Conservation (phyloP, 2,113 vertebrate species). For the Cryptomyrus ogoouensis region DNA sequence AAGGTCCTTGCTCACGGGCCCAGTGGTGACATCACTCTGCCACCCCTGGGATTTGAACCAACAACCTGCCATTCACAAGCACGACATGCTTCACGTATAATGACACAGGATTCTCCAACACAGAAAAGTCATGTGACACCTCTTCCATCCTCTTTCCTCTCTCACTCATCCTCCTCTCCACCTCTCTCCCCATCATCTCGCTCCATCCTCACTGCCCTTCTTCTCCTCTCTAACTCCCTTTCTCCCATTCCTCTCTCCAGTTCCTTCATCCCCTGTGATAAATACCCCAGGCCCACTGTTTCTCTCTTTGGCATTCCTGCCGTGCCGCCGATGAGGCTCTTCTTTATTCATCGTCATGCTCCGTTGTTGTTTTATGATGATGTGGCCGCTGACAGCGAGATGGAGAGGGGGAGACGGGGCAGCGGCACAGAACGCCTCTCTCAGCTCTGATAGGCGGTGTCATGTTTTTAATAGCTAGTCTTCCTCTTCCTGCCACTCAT, state of each 20-base stretch:
- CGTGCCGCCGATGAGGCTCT: neutral
- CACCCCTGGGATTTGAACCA: neutral
- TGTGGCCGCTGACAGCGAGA: conserved; percentile 16
- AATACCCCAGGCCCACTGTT: neutral
- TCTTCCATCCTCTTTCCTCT: neutral
- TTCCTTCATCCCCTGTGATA: neutral
- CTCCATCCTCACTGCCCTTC: neutral
- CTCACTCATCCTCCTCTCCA: too few relatives aligned
- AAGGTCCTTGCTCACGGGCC: neutral
- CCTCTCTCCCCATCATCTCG: neutral
- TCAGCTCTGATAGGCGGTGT: conserved; percentile 3
- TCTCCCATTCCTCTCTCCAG: too few relatives aligned
- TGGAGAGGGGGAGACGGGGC: conserved; percentile 1
- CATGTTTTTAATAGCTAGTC: conserved; percentile 21
- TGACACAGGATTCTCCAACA: neutral
- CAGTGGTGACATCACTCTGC: neutral
- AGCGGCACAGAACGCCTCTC: neutral
- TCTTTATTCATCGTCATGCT: conserved; percentile 4
- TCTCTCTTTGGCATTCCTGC: neutral
- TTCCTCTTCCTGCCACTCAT: conserved; percentile 11
- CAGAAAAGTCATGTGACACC: neutral
- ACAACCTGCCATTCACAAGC: neutral
- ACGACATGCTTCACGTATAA: neutral
- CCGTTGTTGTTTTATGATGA: conserved; percentile 17
- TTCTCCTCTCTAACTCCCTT: neutral